These are phyloP conservation scores for Metopia argyrocephala DNA, from an alignment of 2,888 invertebrate species.

Conservation along the genomic window DNA sequence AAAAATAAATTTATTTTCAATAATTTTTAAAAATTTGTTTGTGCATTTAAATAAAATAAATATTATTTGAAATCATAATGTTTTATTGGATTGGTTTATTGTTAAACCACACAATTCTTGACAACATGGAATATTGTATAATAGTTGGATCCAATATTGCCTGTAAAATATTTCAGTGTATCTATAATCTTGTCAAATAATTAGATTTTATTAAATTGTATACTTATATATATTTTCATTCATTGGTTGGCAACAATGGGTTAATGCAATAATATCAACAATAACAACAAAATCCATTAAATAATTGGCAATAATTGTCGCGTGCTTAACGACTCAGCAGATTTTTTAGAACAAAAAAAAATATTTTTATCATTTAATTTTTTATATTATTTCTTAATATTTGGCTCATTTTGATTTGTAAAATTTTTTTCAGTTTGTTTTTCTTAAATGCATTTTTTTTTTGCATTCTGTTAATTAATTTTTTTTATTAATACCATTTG, in stretches of 20 bases:
- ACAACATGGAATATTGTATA: too few species aligned
- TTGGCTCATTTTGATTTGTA: slow-evolving; percentile 11
- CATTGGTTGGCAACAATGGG: slow-evolving; percentile 5
- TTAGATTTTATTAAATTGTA: too few species aligned
- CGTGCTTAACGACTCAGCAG: slow-evolving; percentile 52
- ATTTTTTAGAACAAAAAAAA: slow-evolving; percentile 8
- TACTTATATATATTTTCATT: neutral
- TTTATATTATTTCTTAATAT: slow-evolving; percentile 13
- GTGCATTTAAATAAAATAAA: too few species aligned
- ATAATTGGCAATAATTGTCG: slow-evolving; percentile 48
- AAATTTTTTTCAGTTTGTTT: slow-evolving; percentile 5
- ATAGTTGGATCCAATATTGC: too few species aligned
- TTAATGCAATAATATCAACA: neutral
- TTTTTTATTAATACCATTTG: neutral
- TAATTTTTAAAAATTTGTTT: too few species aligned
- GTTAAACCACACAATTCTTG: too few species aligned
- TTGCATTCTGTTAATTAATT: slow-evolving; percentile 4
- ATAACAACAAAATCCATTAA: neutral
- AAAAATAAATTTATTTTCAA: too few species aligned
- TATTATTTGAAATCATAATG: too few species aligned
- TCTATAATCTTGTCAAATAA: too few species aligned
- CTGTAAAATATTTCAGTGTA: too few species aligned
- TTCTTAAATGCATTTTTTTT: neutral
- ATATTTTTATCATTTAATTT: neutral
- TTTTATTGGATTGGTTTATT: too few species aligned